Base-by-base conservation (phyloP, 92 coral and sea anemone species). In the Epizoanthus scotinus region DNA sequence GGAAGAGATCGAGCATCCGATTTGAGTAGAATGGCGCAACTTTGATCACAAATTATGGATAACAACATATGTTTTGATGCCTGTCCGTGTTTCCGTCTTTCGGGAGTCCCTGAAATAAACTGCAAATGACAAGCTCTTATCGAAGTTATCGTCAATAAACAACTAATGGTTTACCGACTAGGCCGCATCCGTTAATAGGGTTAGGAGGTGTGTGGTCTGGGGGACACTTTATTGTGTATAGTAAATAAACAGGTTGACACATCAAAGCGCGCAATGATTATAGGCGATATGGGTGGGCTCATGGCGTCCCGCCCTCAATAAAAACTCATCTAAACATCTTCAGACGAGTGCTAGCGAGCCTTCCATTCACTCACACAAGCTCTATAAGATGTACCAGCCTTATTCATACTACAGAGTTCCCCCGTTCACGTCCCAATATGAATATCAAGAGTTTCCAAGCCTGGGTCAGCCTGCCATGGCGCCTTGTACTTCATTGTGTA, bases 241-340 rank as follows among this genome's bases (percentile, higher is more conserved):
- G 89, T 88, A 88, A 88, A 88, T 88, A 88, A 88, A 88, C 91
- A 81, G 69, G 84, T 14, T 70, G 83, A 83, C 87, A 87, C 74
- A 52, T 68, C 67, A 62, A 71, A 83, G 84, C 67, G 81, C 36
- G 69, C 67, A 75, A 75, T 75, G 81, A 75, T 75, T 75, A 59
- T 19, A 55, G 21, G 24, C 81, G 21, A 47, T 56, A 59, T 22
- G 81, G 81, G 81, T 75, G 81, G 81, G 56, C 81, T 44, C 14
- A 6, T 26, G 21, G 38, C 54, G 7, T 29, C 27, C 68, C 27
- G 68, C 68, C 81, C 81, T 38, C 63, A 58, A 75, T 75, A 67
- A 75, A 20, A 75, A 75, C n/a, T n/a, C 81, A 75, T 67, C 52
- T 47, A 8, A 75, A 56, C 20, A 38, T 75, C 81, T 75, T 75